A percentile compares a stretch with the other conserved stretches of the same genome.
phyloP scores from a whole-genome alignment of 2,888 invertebrate species.

The Nebria salina region DNA sequence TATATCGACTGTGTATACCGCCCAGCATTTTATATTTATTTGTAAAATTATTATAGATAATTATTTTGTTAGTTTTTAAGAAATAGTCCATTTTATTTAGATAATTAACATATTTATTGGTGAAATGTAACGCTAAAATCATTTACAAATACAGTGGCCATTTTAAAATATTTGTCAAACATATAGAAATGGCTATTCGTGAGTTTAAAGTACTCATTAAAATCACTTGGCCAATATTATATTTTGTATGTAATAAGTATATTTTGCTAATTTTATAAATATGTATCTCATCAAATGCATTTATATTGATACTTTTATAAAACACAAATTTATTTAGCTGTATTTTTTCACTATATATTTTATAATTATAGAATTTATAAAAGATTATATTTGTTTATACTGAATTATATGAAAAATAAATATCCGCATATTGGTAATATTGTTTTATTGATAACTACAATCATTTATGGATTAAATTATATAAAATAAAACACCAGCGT shows the following conservation, averaged over 20 bases:
- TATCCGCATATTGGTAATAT: not conserved
- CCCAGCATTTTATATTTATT: conserved; percentile 27
- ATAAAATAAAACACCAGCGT: not conserved
- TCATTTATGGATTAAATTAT: not conserved
- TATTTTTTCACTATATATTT: not conserved
- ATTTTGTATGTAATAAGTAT: conserved; percentile 18
- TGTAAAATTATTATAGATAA: conserved; percentile 17
- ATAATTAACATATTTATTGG: not conserved
- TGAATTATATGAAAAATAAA: not conserved
- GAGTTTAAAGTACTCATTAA: not conserved
- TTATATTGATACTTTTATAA: conserved; percentile 21
- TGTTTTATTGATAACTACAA: not conserved
- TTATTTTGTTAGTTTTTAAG: conserved; percentile 20
- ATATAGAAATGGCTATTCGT: not conserved
- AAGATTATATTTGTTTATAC: not conserved
- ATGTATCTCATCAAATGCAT: conserved; percentile 30
- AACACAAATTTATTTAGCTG: not conserved
- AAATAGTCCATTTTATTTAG: not conserved
- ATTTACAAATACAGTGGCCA: not conserved
- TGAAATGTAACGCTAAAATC: not conserved
- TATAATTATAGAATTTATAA: not conserved
- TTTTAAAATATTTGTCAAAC: not conserved
- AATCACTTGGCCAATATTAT: conserved; percentile 32
- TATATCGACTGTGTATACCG: conserved; percentile 25
- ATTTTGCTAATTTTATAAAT: conserved; percentile 29